Base-by-base conservation (phyloP, 2,797 vertebrate genomes). In the Hirundo rustica region DNA sequence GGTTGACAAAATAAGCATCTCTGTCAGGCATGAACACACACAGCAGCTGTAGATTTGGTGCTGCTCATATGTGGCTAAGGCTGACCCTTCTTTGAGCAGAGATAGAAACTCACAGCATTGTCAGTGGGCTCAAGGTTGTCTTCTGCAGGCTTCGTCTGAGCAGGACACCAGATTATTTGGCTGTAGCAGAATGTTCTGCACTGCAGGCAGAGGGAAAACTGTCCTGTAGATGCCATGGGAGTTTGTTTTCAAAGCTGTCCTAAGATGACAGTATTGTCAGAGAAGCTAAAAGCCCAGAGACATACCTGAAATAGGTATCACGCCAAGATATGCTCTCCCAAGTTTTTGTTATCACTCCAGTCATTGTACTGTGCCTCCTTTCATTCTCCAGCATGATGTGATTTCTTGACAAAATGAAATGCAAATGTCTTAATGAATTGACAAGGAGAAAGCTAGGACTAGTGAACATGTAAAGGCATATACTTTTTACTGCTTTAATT, bases 111-210 rank as follows among this genome's bases (percentile, higher is more conserved):
- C 60, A 34, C 13, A 20, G 7, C 6, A 1, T 8, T 54, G 25
- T 11, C 36, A 42, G 8, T 2, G 4, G 22, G 10, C 22, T 78
- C 10, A 1, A 2, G 5, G 5, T 54, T 30, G 19, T 11, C 17
- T 38, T 36, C 32, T 51, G 13, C 17, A 70, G 47, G 5, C 30
- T 78, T 76, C 3, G 1, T 30, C 19, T 54, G 21, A 50, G 19
- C 13, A 36, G 14, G 16, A 72, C 17, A n/a, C 11, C n/a, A n/a
- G 44, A 40, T 26, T 54, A 27, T 38, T 12, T 60, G 25, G 4
- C 32, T 34, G 12, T 6, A 16, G 36, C 53, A 54, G 10, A 26
- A 26, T 26, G 36, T n/a, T 82, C 26, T 54, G 11, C n/a, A 11
- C 22, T 29, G 34, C 30, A 27, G 27, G 20, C 17, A 57, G 51